Conservation (phyloP, 2,888 invertebrate species). For the Stomorhina lunata region DNA sequence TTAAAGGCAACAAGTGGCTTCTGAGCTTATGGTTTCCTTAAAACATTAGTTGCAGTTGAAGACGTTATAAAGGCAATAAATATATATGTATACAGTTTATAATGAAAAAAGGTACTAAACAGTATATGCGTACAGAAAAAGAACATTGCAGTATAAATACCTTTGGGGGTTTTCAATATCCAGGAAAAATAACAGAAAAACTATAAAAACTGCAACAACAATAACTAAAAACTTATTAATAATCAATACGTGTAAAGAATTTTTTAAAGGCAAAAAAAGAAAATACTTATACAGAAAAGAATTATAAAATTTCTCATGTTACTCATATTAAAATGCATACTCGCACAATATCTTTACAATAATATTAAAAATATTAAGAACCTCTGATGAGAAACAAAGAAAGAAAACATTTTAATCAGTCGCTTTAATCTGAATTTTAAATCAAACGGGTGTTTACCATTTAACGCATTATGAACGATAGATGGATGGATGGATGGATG, state of each 20-base stretch:
- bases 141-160: conserved; percentile 17
- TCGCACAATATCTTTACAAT: too few species aligned
- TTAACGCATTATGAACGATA: conserved; percentile 44
- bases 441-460: conserved; percentile 55
- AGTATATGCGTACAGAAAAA: background rate
- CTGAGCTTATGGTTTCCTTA: conserved; percentile 40
- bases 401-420: conserved; percentile 54
- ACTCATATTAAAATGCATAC: background rate
- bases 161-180: conserved; percentile 9
- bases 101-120: background rate
- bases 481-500: background rate
- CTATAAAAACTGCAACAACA: background rate
- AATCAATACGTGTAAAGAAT: conserved; percentile 57
- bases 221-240: conserved; percentile 40
- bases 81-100: background rate
- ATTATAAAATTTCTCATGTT: background rate
- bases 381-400: background rate
- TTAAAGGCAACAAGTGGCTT: conserved; percentile 52
- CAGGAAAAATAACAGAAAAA: conserved; percentile 43
- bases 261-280: background rate
- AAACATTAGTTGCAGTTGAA: conserved; percentile 33
- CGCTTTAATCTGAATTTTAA: conserved; percentile 60
- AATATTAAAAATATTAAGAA: background rate
- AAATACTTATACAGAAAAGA: too few species aligned
- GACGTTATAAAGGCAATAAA: background rate